These are phyloP conservation scores for Brachirus orientalis DNA, from an alignment of 2,113 vertebrate genomes.

Conservation along the genomic window DNA sequence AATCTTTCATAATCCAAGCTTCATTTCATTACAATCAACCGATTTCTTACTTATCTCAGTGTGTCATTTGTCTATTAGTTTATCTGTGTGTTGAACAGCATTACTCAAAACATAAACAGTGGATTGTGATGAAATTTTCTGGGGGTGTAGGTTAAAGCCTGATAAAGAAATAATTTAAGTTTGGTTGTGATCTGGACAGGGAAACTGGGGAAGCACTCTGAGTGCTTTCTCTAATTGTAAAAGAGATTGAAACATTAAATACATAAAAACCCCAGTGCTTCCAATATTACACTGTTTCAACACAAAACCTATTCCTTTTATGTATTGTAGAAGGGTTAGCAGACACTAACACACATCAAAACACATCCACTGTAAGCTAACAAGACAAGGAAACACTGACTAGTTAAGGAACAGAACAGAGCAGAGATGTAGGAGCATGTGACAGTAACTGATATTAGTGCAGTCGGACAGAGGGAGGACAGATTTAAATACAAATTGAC, in stretches of 20 bases:
- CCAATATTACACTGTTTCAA: neutral
- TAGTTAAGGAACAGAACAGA: neutral
- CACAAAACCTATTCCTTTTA: conserved; percentile 15
- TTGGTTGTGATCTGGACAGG: too few species aligned
- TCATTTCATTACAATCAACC: neutral
- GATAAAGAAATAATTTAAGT: too few species aligned
- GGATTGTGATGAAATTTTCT: too few species aligned
- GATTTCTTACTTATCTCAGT: neutral
- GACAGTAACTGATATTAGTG: conserved; percentile 8
- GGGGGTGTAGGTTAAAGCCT: too few species aligned
- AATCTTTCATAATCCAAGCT: too few species aligned
- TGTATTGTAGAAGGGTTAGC: neutral
- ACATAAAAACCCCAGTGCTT: neutral
- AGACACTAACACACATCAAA: neutral
- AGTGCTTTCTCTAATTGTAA: neutral
- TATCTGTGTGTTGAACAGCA: too few species aligned
- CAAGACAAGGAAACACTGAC: neutral
- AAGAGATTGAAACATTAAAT: neutral
- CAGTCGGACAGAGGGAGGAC: conserved; percentile 19
- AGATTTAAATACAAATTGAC: neutral
- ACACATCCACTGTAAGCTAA: conserved; percentile 5
- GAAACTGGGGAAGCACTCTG: too few species aligned
- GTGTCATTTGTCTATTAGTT: too few species aligned
- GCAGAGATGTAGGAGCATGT: conserved; percentile 5
- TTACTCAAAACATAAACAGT: too few species aligned